Evolutionary conservation across 2,113 vertebrate genomes (phyloP).

Genomic region (Poecilia latipinna): DNA sequence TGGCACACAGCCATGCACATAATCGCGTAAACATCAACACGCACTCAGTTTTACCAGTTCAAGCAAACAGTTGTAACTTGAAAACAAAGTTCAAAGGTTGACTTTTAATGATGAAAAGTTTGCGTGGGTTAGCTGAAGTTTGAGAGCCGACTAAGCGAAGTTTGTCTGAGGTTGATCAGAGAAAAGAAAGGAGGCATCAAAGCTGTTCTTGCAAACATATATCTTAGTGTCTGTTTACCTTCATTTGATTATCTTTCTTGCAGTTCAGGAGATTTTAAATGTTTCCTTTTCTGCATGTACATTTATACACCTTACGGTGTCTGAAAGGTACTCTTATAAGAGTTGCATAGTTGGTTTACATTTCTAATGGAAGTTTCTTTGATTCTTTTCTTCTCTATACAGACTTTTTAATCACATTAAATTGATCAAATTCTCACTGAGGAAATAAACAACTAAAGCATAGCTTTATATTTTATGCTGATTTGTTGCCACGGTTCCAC

Average conservation of each 20-base stretch:
- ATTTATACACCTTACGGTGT: slow-evolving; percentile 9
- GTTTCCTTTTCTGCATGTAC: not conserved
- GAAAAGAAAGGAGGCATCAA: slow-evolving; percentile 15
- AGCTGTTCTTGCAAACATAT: slow-evolving; percentile 30
- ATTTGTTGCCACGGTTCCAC: not conserved
- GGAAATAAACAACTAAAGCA: not conserved
- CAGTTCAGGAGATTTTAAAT: slow-evolving; percentile 21
- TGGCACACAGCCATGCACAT: slow-evolving; percentile 19
- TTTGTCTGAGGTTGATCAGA: slow-evolving; percentile 38
- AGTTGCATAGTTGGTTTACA: slow-evolving; percentile 7
- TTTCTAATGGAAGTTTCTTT: slow-evolving; percentile 20
- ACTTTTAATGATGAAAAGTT: slow-evolving; percentile 53
- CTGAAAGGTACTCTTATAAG: not conserved
- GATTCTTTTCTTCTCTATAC: slow-evolving; percentile 17
- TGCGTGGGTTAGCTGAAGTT: slow-evolving; percentile 52
- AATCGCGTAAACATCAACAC: slow-evolving; percentile 21
- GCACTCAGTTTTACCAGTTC: slow-evolving; percentile 34
- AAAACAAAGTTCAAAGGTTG: slow-evolving; percentile 49
- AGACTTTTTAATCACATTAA: not conserved
- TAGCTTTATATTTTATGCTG: not conserved
- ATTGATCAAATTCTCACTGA: not conserved
- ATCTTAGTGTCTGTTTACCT: not conserved
- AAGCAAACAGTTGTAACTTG: slow-evolving; percentile 39
- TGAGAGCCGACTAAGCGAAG: slow-evolving; percentile 31
- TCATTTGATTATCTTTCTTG: not conserved